A percentile compares a stretch with the other conserved stretches of the same genome.
Evolutionary conservation across 2,797 vertebrate species (phyloP).

Genomic region (Tenualosa ilisha): DNA sequence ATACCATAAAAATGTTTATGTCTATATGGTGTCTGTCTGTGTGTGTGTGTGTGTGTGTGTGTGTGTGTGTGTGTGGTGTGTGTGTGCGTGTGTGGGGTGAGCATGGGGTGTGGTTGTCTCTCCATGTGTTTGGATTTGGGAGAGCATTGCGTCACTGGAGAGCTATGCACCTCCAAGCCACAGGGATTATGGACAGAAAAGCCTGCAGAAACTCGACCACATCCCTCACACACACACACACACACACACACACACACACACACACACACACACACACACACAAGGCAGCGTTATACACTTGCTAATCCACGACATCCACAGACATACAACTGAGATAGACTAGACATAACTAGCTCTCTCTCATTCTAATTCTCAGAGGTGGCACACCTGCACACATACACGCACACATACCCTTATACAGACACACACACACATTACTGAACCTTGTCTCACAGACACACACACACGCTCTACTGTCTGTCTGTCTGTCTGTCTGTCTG

Average conservation of each 20-base stretch:
- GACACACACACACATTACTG: not conserved
- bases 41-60: not conserved
- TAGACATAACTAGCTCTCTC: not conserved
- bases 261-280: no score
- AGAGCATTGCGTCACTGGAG: slow-evolving; percentile 43
- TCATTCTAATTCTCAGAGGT: no score
- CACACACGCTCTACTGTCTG: not conserved
- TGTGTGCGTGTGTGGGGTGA: not conserved
- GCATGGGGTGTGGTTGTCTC: slow-evolving; percentile 54
- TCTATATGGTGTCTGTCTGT: not conserved
- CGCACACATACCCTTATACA: no score
- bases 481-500: no score
- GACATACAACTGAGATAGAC: no score
- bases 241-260: no score
- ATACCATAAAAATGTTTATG: not conserved
- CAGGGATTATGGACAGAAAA: slow-evolving; percentile 29
- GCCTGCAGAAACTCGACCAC: slow-evolving; percentile 12
- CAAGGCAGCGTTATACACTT: no score
- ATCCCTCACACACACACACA: not conserved
- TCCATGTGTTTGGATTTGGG: slow-evolving; percentile 68
- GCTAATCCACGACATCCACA: no score
- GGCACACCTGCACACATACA: not conserved
- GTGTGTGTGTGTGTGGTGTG: no score
- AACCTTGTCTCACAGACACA: no score
- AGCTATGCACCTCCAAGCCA: slow-evolving; percentile 40